Evolutionary conservation across 2,113 vertebrate species (phyloP).

Genomic region (Poecile atricapillus): DNA sequence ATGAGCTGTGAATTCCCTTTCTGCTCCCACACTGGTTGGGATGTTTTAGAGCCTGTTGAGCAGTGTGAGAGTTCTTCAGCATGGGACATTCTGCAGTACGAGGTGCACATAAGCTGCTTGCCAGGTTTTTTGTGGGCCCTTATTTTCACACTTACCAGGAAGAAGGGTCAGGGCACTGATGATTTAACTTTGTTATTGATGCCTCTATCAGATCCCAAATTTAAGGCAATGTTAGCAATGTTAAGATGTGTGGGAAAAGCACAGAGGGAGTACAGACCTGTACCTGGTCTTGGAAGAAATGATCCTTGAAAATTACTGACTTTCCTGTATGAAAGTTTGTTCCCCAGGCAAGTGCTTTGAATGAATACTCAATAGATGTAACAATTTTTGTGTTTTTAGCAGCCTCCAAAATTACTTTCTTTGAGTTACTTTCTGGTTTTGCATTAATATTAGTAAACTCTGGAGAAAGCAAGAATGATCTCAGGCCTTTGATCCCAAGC

Average conservation of each 20-base stretch:
- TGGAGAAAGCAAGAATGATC: neutral
- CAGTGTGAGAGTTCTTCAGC: neutral
- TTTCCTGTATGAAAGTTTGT: neutral
- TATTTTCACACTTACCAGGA: neutral
- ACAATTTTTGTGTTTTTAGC: neutral
- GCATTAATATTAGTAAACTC: neutral
- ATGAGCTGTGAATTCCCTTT: constrained; percentile 5
- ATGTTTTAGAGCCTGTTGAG: neutral
- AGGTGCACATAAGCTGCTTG: neutral
- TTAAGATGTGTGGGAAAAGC: neutral
- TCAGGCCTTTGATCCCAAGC: neutral
- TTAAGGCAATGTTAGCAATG: neutral
- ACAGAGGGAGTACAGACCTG: neutral
- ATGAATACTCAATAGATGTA: neutral
- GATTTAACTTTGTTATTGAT: neutral
- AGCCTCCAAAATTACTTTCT: constrained; percentile 1
- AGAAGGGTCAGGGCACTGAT: neutral
- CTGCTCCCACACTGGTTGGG: neutral
- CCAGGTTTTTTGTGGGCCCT: neutral
- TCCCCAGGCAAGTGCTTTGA: constrained; percentile 3
- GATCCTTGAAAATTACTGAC: neutral
- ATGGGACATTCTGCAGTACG: neutral
- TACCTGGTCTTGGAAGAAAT: neutral
- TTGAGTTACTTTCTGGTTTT: neutral
- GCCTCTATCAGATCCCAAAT: neutral